These are phyloP conservation scores for Peromyscus polionotus DNA, from an alignment of 2,113 vertebrate species.

Conservation along the genomic window DNA sequence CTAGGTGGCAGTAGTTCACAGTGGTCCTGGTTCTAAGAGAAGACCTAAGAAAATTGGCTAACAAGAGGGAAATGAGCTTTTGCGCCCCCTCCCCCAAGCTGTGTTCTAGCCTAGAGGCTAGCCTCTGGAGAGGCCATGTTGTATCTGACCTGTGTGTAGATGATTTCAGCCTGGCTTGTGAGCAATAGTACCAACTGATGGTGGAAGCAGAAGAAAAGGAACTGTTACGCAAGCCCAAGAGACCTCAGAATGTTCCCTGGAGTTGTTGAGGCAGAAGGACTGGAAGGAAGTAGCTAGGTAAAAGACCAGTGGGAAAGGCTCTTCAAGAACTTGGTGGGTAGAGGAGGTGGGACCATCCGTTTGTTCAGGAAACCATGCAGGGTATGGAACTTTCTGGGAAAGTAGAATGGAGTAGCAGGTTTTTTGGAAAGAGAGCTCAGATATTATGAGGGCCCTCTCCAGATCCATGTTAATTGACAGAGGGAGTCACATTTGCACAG, in stretches of 20 bases:
- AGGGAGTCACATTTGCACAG: neutral
- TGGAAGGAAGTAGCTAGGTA: neutral
- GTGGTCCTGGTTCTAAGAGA: neutral
- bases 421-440: neutral
- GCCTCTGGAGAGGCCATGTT: neutral
- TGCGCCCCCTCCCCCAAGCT: neutral
- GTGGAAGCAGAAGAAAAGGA: constrained; percentile 4
- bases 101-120: neutral
- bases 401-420: neutral
- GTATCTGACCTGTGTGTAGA: neutral
- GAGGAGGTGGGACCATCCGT: neutral
- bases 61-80: constrained; percentile 10
- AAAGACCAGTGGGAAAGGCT: neutral
- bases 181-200: neutral
- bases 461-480: neutral
- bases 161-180: neutral
- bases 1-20: constrained; percentile 67
- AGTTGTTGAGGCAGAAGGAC: neutral
- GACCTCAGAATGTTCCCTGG: neutral
- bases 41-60: constrained; percentile 8
- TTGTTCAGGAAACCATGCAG: neutral
- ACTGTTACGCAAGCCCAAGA: neutral
- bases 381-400: neutral
- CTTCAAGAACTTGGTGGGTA: neutral
- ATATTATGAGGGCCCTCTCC: neutral